Base-by-base conservation (phyloP, 2,797 vertebrate species). In the Tokudaia muenninki region DNA sequence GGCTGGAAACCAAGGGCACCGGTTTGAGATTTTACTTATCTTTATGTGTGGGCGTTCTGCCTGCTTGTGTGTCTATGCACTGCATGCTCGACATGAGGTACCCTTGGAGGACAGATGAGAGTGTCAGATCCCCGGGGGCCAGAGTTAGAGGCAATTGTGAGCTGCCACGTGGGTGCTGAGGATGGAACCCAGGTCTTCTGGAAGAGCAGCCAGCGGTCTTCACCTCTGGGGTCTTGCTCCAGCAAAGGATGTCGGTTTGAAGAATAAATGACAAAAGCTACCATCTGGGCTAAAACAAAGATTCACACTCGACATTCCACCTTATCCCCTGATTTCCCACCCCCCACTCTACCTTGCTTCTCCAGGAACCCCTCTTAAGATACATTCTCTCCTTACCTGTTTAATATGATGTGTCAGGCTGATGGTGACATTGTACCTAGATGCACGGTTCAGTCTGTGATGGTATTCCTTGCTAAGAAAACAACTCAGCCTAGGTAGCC, bases 331-430 rank as follows among this genome's bases (percentile, higher is more conserved):
- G 4, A 1, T 4, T 41, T 78, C 34, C 31, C 44, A 19, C 1
- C 4, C 3, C 4, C 0, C 10, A n/a, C 4, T 17, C 24, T 3
- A 5, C 6, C 72, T 21, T 9, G 50, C 44, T n/a, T 41, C 31
- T 9, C 74, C 29, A 5, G 24, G 19, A 13, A 3, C 1, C 2
- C 52, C 26, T 50, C 47, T 67, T 26, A 47, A 65, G 37, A 34
- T 34, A 50, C 13, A 44, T 41, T 55, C 34, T 67, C 55, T 5
- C 57, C 12, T 50, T 70, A 52, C 55, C 6, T 12, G 8, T 37
- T 34, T 47, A 22, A 37, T 9, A 52, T 19, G 12, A 44, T 37
- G 59, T 17, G 37, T n/a, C 13, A 26, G 22, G 65, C 14, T 22
- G 81, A 29, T 4, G 50, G 31, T 41, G n/a, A 37, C 70, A 8